Conservation (phyloP, 2,797 vertebrate species). For the Scomberomorus guttatus region DNA sequence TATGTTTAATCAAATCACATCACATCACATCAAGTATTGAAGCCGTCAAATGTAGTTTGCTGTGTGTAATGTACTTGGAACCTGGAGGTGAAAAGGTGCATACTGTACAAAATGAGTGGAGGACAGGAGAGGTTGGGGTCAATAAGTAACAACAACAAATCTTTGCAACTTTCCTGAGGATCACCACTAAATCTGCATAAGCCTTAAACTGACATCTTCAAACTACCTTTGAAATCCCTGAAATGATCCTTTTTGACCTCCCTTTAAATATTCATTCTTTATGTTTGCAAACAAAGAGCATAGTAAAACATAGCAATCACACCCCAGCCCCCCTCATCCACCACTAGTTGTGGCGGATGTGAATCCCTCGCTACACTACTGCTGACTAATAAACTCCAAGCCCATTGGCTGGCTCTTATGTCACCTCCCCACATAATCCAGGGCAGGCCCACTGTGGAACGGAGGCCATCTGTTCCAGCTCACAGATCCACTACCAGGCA, state of each 20-base stretch:
- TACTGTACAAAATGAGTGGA: no score
- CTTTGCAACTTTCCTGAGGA: no score
- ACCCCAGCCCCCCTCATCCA: neutral
- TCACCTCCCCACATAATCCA: constrained; percentile 57
- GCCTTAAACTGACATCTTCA: no score
- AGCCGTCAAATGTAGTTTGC: no score
- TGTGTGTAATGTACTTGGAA: no score
- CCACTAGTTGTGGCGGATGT: constrained; percentile 51
- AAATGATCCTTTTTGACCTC: neutral
- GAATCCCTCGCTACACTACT: constrained; percentile 29
- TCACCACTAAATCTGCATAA: no score
- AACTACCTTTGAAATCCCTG: neutral
- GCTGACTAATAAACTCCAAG: constrained; percentile 8
- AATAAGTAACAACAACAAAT: no score
- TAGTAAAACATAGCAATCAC: no score
- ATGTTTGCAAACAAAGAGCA: neutral
- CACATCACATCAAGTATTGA: no score
- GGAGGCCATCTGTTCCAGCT: constrained; percentile 68
- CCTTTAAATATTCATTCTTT: neutral
- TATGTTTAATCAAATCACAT: no score
- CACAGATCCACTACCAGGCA: constrained; percentile 47
- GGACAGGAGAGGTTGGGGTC: no score
- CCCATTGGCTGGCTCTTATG: constrained; percentile 48
- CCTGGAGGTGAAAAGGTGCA: no score
- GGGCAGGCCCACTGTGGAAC: constrained; percentile 25